phyloP scores from a whole-genome alignment of 2,888 invertebrate genomes.

The Eretmocerus hayati region DNA sequence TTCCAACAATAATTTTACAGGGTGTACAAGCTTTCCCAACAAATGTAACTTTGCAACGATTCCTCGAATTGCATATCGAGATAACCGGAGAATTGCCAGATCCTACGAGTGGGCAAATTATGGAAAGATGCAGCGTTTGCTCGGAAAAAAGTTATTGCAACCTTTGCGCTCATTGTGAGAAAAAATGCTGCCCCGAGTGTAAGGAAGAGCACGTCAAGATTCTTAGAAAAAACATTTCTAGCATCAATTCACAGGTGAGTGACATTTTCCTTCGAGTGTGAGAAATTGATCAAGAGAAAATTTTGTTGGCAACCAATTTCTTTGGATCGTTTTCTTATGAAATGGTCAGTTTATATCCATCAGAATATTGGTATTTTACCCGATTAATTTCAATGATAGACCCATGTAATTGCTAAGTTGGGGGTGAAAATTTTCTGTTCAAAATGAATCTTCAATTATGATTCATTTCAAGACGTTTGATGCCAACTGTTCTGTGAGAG shows the following conservation, averaged over 20 bases:
- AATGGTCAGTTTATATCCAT: too few relatives aligned
- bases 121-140: constrained; percentile 90
- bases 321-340: too few relatives aligned
- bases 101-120: constrained; percentile 83
- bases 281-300: too few relatives aligned
- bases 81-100: constrained; percentile 87
- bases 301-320: too few relatives aligned
- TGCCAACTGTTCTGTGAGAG: too few relatives aligned
- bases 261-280: too few relatives aligned
- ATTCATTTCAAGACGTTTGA: too few relatives aligned
- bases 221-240: constrained; percentile 79
- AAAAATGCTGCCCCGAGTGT: constrained; percentile 94
- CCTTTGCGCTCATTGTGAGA: constrained; percentile 92
- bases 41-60: constrained; percentile 90
- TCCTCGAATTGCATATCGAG: constrained; percentile 88
- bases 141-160: constrained; percentile 86
- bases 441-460: too few relatives aligned
- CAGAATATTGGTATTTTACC: too few relatives aligned
- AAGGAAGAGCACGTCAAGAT: constrained; percentile 95
- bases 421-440: too few relatives aligned
- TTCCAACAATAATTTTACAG: constrained; percentile 38
- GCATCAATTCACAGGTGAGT: constrained; percentile 75
- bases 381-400: too few relatives aligned
- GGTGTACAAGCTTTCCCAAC: constrained; percentile 81
- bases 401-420: too few relatives aligned